These are phyloP conservation scores for Protobothrops mucrosquamatus DNA, from an alignment of 2,113 vertebrate genomes.

Conservation along the genomic window DNA sequence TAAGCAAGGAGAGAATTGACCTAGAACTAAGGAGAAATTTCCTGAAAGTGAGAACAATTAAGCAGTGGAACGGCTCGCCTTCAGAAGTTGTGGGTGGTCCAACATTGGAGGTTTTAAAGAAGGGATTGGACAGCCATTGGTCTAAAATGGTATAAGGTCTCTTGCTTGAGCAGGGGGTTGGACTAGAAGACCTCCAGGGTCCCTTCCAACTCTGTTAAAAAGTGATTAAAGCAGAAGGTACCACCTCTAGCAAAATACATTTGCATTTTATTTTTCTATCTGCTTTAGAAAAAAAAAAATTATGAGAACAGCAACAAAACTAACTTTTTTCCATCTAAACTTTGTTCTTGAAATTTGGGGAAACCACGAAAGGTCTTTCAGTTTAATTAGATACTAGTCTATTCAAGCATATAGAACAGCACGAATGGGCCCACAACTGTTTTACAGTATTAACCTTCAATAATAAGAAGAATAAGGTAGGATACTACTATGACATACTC, in stretches of 20 bases:
- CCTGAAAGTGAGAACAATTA: too few species aligned
- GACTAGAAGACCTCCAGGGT: too few species aligned
- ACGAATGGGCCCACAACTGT: neutral
- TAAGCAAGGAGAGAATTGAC: too few species aligned
- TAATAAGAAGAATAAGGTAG: neutral
- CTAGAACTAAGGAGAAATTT: too few species aligned
- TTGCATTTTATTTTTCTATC: accelerated
- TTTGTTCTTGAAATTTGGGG: neutral
- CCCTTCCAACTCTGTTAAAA: too few species aligned
- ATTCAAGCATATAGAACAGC: neutral
- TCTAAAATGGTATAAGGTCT: too few species aligned
- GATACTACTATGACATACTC: neutral
- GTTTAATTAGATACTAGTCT: neutral
- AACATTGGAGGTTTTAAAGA: too few species aligned
- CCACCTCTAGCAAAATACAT: neutral
- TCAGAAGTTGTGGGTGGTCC: too few species aligned
- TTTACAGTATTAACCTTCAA: neutral
- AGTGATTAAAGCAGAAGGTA: accelerated
- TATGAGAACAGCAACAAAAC: neutral
- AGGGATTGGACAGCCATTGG: too few species aligned
- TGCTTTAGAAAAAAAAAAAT: neutral
- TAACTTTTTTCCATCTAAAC: neutral
- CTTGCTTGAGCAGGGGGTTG: too few species aligned
- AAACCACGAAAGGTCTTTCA: neutral
- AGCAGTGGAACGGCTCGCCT: too few species aligned